A percentile compares a stretch with the other conserved stretches of the same genome.
These are phyloP conservation scores for Drosophila subobscura DNA, from an alignment of 1,140 invertebrate genomes.

Conservation along the genomic window DNA sequence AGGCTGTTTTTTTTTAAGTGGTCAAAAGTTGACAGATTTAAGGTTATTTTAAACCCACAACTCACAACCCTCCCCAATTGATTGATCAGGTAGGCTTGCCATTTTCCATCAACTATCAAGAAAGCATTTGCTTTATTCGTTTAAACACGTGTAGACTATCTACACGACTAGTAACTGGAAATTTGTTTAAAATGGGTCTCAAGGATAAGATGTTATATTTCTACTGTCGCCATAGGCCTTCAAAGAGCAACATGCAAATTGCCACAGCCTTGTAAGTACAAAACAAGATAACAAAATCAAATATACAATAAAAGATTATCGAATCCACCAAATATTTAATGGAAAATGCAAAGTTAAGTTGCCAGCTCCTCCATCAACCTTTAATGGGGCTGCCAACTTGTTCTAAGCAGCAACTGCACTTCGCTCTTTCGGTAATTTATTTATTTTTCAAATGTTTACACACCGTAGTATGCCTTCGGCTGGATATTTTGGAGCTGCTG, in stretches of 20 bases:
- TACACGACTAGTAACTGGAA: no score
- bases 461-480: conserved; percentile 48
- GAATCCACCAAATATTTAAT: no score
- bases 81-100: no score
- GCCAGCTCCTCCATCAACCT: background rate
- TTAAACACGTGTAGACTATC: no score
- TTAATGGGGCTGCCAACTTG: no score
- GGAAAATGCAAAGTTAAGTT: background rate
- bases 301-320: background rate
- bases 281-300: background rate
- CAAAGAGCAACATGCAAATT: conserved; percentile 25
- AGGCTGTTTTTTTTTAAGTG: no score
- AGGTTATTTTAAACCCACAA: no score
- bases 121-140: no score
- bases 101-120: no score
- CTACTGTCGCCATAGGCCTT: conserved; percentile 23
- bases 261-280: conserved; percentile 48
- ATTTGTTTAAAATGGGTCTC: conserved; percentile 39
- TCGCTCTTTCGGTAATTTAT: background rate
- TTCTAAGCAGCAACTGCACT: background rate
- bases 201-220: conserved; percentile 39
- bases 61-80: no score
- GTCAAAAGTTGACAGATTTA: no score
- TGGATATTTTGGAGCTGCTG: conserved; percentile 48
- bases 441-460: background rate